Evolutionary conservation across 1,140 invertebrate genomes (phyloP).

Genomic region (Penaeus vannamei): DNA sequence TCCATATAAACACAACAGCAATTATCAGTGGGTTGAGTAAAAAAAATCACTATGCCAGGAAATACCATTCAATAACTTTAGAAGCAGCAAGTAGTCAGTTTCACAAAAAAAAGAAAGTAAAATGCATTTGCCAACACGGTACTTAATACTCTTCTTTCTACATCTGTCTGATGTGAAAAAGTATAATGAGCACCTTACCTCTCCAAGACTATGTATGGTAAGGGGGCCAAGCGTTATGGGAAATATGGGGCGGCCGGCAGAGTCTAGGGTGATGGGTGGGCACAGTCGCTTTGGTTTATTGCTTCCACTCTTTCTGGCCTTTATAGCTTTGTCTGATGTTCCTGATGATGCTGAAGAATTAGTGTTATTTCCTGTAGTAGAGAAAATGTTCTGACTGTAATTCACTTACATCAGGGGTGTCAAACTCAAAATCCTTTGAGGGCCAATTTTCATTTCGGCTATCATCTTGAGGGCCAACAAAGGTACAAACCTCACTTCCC

Average conservation of each 20-base stretch:
- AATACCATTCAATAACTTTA: slow-evolving; percentile 10
- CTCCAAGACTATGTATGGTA: slow-evolving; percentile 84
- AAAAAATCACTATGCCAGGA: background rate
- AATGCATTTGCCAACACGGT: background rate
- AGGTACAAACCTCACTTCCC: too few species aligned
- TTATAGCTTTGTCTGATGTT: slow-evolving; percentile 44
- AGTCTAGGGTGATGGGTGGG: slow-evolving; percentile 80
- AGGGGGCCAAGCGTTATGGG: slow-evolving; percentile 82
- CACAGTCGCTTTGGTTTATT: slow-evolving; percentile 74
- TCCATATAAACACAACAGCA: too few species aligned
- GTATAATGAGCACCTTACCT: slow-evolving; percentile 74
- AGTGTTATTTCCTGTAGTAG: slow-evolving; percentile 25
- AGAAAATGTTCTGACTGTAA: background rate
- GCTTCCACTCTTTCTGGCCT: slow-evolving; percentile 56
- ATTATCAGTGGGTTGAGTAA: too few species aligned
- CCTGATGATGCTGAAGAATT: slow-evolving; percentile 24
- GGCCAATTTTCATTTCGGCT: too few species aligned
- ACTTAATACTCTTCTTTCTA: background rate
- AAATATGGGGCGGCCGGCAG: slow-evolving; percentile 81
- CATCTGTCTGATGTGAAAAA: too few species aligned
- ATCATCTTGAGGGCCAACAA: too few species aligned
- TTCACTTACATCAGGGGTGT: too few species aligned
- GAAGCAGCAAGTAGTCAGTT: slow-evolving; percentile 5
- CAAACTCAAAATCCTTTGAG: too few species aligned
- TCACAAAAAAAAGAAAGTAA: background rate